Conservation (phyloP, 92 coral and sea anemone species). For the Porites evermanni region DNA sequence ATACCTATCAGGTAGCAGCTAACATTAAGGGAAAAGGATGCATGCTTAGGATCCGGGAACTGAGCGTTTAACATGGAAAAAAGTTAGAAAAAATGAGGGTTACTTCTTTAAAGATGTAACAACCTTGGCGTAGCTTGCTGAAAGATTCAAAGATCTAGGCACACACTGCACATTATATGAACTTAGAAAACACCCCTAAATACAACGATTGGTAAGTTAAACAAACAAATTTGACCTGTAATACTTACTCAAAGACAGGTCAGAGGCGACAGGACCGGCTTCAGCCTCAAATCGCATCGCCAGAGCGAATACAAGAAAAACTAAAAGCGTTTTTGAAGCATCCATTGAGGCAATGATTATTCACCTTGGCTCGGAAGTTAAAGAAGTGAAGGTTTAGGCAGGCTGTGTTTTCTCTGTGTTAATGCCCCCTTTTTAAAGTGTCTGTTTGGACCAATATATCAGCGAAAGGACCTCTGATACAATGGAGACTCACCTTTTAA, state of each 20-base stretch:
- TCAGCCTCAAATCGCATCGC: slow-evolving; percentile 1
- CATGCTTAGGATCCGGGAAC: no score
- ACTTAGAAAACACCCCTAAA: background rate
- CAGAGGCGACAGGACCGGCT: background rate
- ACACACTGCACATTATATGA: no score
- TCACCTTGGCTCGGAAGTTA: background rate
- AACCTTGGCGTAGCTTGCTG: no score
- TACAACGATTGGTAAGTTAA: background rate
- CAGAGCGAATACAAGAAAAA: background rate
- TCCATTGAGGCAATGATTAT: background rate
- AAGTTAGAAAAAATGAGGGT: no score
- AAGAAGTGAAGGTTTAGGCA: background rate
- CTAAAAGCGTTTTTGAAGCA: background rate
- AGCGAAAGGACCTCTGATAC: no score
- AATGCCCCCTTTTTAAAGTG: background rate
- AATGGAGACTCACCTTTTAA: no score
- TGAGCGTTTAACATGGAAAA: no score
- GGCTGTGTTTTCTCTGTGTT: background rate
- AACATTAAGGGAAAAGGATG: no score
- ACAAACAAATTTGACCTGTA: background rate
- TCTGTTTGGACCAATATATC: no score
- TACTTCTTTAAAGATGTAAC: no score
- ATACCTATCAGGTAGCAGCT: no score
- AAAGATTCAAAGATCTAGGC: no score
- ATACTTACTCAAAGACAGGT: slow-evolving; percentile 3